Evolutionary conservation across 1,140 invertebrate species (phyloP).

Genomic region (Pteromalus puparum): DNA sequence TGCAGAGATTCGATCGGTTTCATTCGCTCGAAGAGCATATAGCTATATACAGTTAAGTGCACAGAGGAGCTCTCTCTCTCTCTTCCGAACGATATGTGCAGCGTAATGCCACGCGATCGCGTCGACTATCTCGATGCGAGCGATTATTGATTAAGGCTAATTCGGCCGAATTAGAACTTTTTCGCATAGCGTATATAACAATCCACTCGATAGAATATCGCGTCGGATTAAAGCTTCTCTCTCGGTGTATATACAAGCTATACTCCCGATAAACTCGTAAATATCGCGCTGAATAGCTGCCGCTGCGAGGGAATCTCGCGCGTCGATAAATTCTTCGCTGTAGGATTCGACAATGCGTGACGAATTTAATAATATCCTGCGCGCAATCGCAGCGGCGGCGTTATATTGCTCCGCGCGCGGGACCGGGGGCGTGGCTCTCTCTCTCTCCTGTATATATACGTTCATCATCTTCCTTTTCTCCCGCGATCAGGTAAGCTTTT

Average conservation of each 20-base stretch:
- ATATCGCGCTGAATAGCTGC: conserved; percentile 32
- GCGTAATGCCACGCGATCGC: conserved; percentile 26
- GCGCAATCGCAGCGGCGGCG: not conserved
- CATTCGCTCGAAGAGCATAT: not conserved
- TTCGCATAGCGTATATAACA: not conserved
- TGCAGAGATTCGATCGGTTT: conserved; percentile 47
- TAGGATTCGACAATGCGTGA: conserved; percentile 61
- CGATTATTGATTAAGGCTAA: conserved; percentile 45
- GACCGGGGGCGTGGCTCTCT: conserved; percentile 52
- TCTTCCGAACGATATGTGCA: conserved; percentile 29
- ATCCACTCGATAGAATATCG: too few species aligned
- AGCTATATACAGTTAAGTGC: not conserved
- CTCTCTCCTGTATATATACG: not conserved
- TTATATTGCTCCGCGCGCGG: conserved; percentile 39
- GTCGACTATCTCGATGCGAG: conserved; percentile 12
- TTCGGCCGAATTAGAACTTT: conserved; percentile 11
- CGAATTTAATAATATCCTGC: conserved; percentile 63
- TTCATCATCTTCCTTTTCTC: too few species aligned
- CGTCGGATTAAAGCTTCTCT: too few species aligned
- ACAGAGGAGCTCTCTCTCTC: not conserved
- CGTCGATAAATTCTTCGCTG: conserved; percentile 60
- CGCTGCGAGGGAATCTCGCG: conserved; percentile 38
- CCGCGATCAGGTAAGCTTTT: too few species aligned
- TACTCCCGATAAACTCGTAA: conserved; percentile 50
- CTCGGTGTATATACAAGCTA: too few species aligned